These are phyloP conservation scores for Pyrocephalus nanus DNA, from an alignment of 2,797 vertebrate species.

Conservation along the genomic window DNA sequence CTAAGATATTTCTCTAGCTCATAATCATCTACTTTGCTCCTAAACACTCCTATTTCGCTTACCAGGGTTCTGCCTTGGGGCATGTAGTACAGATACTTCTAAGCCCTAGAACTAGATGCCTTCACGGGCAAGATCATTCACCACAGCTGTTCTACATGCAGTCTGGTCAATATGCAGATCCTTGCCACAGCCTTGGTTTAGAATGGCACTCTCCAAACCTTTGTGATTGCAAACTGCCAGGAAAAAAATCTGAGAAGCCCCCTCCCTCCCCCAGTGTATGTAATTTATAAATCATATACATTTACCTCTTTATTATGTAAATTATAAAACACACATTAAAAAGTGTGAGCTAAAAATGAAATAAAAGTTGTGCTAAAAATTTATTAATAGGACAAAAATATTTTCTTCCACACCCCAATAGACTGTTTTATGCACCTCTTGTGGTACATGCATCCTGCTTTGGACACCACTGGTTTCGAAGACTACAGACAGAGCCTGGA, in stretches of 20 bases:
- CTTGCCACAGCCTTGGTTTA: background rate
- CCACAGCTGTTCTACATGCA: background rate
- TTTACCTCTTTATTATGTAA: background rate
- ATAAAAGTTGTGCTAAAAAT: background rate
- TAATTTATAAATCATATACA: background rate
- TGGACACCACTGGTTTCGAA: background rate
- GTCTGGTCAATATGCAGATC: rapidly evolving
- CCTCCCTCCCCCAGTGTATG: too few relatives aligned
- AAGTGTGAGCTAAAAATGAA: background rate
- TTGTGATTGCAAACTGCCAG: rapidly evolving
- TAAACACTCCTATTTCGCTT: background rate
- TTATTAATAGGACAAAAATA: background rate
- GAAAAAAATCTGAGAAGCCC: background rate
- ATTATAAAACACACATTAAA: background rate
- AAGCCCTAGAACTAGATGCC: background rate
- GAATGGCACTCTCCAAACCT: background rate
- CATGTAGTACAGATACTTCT: background rate
- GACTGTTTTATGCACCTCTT: background rate
- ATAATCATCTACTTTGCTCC: background rate
- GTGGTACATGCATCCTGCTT: background rate
- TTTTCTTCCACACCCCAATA: background rate
- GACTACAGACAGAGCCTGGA: background rate
- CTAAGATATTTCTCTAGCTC: background rate
- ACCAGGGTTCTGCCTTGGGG: background rate
- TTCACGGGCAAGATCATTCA: background rate